A percentile compares a stretch with the other conserved stretches of the same genome.
phyloP scores from a whole-genome alignment of 2,888 invertebrate genomes.

The Drosophila rubida region DNA sequence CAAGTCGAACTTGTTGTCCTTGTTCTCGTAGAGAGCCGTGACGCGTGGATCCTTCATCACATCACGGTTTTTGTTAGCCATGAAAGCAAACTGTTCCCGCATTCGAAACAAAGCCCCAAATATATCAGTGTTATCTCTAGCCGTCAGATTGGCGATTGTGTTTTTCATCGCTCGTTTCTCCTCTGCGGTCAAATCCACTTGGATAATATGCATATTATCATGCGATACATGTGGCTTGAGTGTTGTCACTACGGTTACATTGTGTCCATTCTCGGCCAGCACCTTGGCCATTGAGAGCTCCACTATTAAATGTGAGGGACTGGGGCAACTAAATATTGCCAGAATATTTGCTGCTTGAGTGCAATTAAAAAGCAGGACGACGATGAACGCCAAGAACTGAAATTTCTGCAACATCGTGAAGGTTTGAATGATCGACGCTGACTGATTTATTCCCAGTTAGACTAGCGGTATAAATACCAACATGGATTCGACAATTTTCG shows the following conservation, averaged over 20 bases:
- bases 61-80: constrained; percentile 31
- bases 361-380: neutral
- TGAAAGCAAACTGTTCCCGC: constrained; percentile 10
- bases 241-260: constrained; percentile 79
- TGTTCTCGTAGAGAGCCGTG: constrained; percentile 69
- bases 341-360: constrained; percentile 72
- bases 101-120: constrained; percentile 27
- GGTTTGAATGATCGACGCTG: neutral
- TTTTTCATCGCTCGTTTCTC: constrained; percentile 29
- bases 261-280: constrained; percentile 80
- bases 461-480: neutral
- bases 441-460: neutral
- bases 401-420: neutral
- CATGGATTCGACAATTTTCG: too few relatives aligned
- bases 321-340: constrained; percentile 75
- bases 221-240: constrained; percentile 65
- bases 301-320: constrained; percentile 81
- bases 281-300: constrained; percentile 76
- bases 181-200: constrained; percentile 47
- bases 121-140: constrained; percentile 46
- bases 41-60: constrained; percentile 58
- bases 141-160: constrained; percentile 41
- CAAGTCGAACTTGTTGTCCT: constrained; percentile 76
- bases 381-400: neutral
- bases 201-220: constrained; percentile 42